These are phyloP conservation scores for Trigoniulus corallinus DNA, from an alignment of 1,140 invertebrate species.

Conservation along the genomic window DNA sequence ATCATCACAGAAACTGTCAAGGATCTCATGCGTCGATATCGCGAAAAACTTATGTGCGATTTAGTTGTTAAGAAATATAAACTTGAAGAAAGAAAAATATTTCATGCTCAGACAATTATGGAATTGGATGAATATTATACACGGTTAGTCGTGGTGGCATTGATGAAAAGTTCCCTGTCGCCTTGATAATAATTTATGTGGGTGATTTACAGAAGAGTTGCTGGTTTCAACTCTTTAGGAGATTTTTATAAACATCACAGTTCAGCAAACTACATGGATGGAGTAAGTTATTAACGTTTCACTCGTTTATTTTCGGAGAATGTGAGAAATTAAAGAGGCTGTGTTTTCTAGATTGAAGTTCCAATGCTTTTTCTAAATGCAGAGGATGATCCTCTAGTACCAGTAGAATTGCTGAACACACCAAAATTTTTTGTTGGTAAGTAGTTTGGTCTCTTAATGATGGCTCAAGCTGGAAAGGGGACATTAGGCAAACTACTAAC, in stretches of 20 bases:
- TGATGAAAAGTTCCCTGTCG: background rate
- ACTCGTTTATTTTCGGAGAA: conserved; percentile 2
- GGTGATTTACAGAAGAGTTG: conserved; percentile 38
- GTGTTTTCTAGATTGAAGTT: conserved; percentile 41
- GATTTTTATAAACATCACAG: conserved; percentile 72
- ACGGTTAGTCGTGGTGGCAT: too few relatives aligned
- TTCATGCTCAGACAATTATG: conserved; percentile 62
- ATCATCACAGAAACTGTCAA: conserved; percentile 83
- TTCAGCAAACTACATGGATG: conserved; percentile 51
- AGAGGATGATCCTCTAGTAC: conserved; percentile 73
- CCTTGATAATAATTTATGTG: conserved; percentile 3
- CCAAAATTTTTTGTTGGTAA: conserved; percentile 58
- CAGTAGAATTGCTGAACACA: conserved; percentile 46
- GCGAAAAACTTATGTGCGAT: conserved; percentile 50
- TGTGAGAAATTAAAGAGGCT: too few relatives aligned
- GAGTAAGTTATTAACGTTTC: conserved; percentile 20
- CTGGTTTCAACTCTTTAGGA: conserved; percentile 53
- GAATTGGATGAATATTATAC: conserved; percentile 80
- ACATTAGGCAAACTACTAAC: too few relatives aligned
- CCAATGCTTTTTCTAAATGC: conserved; percentile 82
- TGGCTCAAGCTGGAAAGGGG: background rate
- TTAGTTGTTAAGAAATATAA: conserved; percentile 45
- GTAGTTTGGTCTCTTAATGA: conserved; percentile 14
- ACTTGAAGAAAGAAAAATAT: conserved; percentile 59
- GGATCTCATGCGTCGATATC: conserved; percentile 60